These are phyloP conservation scores for Ceramica pisi DNA, from an alignment of 2,888 invertebrate genomes.

Conservation along the genomic window DNA sequence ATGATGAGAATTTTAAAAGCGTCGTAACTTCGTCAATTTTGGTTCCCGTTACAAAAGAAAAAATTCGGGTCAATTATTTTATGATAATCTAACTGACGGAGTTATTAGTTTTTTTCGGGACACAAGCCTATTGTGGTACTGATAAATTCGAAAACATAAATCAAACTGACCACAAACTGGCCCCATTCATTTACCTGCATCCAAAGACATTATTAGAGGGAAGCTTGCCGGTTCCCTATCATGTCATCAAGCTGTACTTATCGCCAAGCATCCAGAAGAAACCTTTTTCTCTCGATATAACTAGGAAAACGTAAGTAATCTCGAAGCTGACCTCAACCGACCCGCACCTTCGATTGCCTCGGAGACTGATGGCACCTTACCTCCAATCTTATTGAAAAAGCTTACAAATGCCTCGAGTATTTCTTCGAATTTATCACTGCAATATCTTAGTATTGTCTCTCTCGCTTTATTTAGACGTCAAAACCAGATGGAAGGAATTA, in stretches of 20 bases:
- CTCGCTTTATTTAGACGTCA: constrained; percentile 53
- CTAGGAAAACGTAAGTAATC: constrained; percentile 63
- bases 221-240: neutral
- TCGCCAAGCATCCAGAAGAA: constrained; percentile 46
- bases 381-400: constrained; percentile 73
- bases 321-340: constrained; percentile 47
- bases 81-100: no score
- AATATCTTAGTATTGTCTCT: constrained; percentile 55
- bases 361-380: constrained; percentile 69
- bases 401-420: constrained; percentile 65
- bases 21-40: no score
- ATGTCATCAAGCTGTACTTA: constrained; percentile 30
- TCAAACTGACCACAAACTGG: neutral
- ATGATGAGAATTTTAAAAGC: no score
- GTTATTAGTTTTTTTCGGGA: no score
- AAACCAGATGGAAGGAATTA: constrained; percentile 59
- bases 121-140: no score
- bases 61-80: no score
- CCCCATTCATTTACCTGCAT: constrained; percentile 8
- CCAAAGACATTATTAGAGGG: constrained; percentile 18
- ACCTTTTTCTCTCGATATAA: constrained; percentile 49
- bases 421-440: constrained; percentile 69
- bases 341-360: constrained; percentile 62
- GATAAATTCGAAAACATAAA: neutral
- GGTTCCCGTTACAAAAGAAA: no score